Conservation (phyloP, 2,113 vertebrate genomes). For the Oceanodroma tethys region DNA sequence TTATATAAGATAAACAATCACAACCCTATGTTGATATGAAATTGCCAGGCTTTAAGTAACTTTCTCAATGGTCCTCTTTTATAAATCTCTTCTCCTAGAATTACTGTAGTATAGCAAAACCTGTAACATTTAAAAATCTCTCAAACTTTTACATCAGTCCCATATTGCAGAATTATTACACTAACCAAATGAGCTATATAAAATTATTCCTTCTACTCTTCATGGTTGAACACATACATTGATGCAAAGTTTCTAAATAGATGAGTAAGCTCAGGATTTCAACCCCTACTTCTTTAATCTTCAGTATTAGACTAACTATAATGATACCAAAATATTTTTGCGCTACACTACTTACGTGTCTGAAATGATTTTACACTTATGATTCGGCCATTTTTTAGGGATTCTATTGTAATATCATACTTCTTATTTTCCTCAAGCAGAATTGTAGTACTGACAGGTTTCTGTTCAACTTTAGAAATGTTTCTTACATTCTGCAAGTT, state of each 20-base stretch:
- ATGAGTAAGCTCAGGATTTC: neutral
- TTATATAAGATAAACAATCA: neutral
- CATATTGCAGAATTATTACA: neutral
- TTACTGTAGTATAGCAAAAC: neutral
- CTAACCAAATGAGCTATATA: neutral
- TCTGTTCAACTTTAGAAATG: slow-evolving; percentile 47
- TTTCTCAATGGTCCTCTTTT: neutral
- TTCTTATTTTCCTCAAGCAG: slow-evolving; percentile 68
- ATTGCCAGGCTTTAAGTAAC: neutral
- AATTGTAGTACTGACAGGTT: slow-evolving; percentile 67
- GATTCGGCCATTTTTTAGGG: slow-evolving; percentile 65
- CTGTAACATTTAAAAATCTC: neutral
- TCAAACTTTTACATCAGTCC: neutral
- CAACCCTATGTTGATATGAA: neutral
- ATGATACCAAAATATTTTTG: neutral
- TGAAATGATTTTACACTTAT: slow-evolving; percentile 73
- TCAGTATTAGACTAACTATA: neutral
- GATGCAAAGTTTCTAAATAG: neutral
- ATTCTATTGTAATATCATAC: slow-evolving; percentile 74
- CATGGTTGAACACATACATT: neutral
- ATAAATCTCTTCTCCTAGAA: neutral
- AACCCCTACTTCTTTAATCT: neutral
- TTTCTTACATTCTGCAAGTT: slow-evolving; percentile 63
- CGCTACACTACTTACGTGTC: slow-evolving; percentile 66
- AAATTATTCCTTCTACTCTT: neutral